Evolutionary conservation across 2,888 invertebrate genomes (phyloP), one percentile per base, ranked within the genome.

Genomic region (Halictus quadricinctus): DNA sequence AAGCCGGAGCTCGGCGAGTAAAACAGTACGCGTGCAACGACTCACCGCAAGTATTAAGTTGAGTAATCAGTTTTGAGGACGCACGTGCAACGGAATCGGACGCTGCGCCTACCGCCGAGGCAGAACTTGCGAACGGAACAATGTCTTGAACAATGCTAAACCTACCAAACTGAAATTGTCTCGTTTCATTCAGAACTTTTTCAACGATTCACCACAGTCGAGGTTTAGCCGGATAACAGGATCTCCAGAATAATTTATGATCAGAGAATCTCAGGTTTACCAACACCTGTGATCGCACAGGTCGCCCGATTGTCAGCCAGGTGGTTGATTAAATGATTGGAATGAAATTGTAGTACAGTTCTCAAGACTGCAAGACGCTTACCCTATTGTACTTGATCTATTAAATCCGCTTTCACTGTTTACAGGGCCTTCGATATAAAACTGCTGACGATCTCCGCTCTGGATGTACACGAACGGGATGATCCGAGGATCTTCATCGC

Each of bases 341-440:
- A 8, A 25, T 70, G 54, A 60, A 66, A 75, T 43, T 15, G 21
- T 41, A 36, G 7, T 7, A 29, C 69, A 80, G 75, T 77, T 78
- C 72, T 48, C 15, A 13, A 58, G 73, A 54, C 66, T 25, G 58
- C 41, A 79, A 76, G 48, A 77, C 50, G 81, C 87, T 87, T 83
- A 88, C 88, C 87, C 81, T 73, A 79, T 77, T 64, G 82, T 81
- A 69, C 79, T 87, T 43, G 82, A 83, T 77, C 64, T 69, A 75
- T 75, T 87, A 66, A 79, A 79, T 75, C 43, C 83, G 79, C 83
- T 85, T 73, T 87, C 88, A 79, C 74, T 77, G 72, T 79, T 80
- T 69, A 36, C 36, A 21, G 46, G n/a, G 41, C 43, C 60, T 25
- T 78, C 80, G 64, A 54, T 54, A 83, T 85, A 81, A 75, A 80